phyloP scores from a whole-genome alignment of 2,797 vertebrate species.

The Pitangus sulphuratus region DNA sequence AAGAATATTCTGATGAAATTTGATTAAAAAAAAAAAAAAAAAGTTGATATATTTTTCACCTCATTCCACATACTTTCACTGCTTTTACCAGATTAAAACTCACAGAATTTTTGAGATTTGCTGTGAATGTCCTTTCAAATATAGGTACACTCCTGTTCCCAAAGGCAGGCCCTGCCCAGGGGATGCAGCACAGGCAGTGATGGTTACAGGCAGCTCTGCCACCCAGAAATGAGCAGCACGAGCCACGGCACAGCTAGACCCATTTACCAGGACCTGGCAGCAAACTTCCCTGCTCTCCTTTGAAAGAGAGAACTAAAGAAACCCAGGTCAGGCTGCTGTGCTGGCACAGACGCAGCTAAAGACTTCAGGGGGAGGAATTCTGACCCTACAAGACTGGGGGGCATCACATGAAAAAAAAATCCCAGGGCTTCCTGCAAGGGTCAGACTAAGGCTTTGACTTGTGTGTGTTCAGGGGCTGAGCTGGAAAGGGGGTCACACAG shows the following conservation, averaged over 20 bases:
- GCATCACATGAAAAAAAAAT: neutral
- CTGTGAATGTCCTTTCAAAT: neutral
- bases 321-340: neutral
- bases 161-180: neutral
- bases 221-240: neutral
- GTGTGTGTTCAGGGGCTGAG: neutral
- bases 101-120: neutral
- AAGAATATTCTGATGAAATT: neutral
- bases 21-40: neutral
- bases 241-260: neutral
- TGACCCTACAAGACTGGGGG: neutral
- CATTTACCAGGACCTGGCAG: neutral
- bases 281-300: neutral
- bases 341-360: neutral
- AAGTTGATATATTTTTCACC: accelerated
- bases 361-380: neutral
- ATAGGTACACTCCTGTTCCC: neutral
- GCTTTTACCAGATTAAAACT: neutral
- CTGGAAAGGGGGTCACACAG: neutral
- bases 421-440: neutral
- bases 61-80: neutral
- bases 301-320: neutral
- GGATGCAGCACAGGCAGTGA: neutral
- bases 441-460: neutral
- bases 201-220: neutral